These are phyloP conservation scores for Orientallactaga bullata DNA, from an alignment of 2,113 vertebrate species.

Conservation along the genomic window DNA sequence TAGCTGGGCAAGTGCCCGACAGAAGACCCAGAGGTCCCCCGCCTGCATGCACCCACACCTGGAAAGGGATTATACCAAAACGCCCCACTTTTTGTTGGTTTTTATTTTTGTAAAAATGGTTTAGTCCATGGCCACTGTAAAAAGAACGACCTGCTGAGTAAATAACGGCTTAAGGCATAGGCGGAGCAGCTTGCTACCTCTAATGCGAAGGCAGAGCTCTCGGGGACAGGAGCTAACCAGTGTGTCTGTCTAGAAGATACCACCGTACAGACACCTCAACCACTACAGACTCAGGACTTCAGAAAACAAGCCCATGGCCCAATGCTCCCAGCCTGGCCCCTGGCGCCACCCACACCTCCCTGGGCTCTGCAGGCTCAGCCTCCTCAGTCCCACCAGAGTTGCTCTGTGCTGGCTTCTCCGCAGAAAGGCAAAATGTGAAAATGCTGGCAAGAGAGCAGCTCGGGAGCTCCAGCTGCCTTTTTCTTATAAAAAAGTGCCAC, in stretches of 20 bases:
- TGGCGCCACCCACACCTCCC: conserved; percentile 78
- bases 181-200: conserved; percentile 89
- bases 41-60: conserved; percentile 80
- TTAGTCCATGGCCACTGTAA: conserved; percentile 88
- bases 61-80: conserved; percentile 86
- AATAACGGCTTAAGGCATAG: conserved; percentile 91
- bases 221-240: conserved; percentile 84
- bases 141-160: conserved; percentile 88
- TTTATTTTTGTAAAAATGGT: conserved; percentile 85
- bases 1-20: conserved; percentile 84
- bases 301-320: conserved; percentile 56
- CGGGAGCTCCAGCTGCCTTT: conserved; percentile 27
- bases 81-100: conserved; percentile 82
- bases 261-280: conserved; percentile 87
- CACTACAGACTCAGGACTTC: conserved; percentile 83
- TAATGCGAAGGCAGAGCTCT: conserved; percentile 27
- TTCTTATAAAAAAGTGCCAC: conserved; percentile 68
- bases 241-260: conserved; percentile 80
- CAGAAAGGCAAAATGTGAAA: conserved; percentile 82
- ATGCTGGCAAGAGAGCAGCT: conserved; percentile 55
- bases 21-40: conserved; percentile 83
- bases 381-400: rapidly evolving
- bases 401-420: conserved; percentile 43
- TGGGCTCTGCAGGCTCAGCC: neutral
- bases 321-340: conserved; percentile 74